These are phyloP conservation scores for Larimichthys polyactis DNA, from an alignment of 2,113 vertebrate species.

Conservation along the genomic window DNA sequence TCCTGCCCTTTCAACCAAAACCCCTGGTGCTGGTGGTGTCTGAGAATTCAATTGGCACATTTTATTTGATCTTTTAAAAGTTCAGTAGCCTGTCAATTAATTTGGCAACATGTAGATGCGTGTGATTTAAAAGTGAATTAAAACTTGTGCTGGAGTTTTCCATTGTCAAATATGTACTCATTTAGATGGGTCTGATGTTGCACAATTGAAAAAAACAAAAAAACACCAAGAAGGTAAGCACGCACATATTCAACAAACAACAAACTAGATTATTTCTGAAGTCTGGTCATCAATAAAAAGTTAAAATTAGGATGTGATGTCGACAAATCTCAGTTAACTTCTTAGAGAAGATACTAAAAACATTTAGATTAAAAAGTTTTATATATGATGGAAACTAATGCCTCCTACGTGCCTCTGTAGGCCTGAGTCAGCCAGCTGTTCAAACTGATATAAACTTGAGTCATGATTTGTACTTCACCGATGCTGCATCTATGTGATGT, in stretches of 20 bases:
- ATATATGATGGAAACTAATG: slow-evolving; percentile 8
- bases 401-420: not conserved
- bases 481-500: not conserved
- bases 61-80: slow-evolving; percentile 7
- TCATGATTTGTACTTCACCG: slow-evolving; percentile 15
- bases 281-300: not conserved
- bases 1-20: not conserved
- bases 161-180: not conserved
- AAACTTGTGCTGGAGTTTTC: slow-evolving; percentile 2
- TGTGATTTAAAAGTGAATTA: not conserved
- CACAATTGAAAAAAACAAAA: slow-evolving; percentile 2
- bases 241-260: slow-evolving; percentile 4
- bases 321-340: slow-evolving; percentile 13
- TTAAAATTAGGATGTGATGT: slow-evolving; percentile 2
- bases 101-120: slow-evolving; percentile 39
- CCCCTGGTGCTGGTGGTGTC: slow-evolving; percentile 9
- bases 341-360: slow-evolving; percentile 5
- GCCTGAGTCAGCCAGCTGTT: not conserved
- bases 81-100: not conserved
- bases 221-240: not conserved
- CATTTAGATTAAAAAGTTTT: not conserved
- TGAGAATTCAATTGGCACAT: slow-evolving; percentile 31
- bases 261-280: slow-evolving; percentile 10
- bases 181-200: not conserved
- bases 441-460: slow-evolving; percentile 9